Evolutionary conservation across 2,797 vertebrate genomes (phyloP).

Genomic region (Hippoglossus hippoglossus): DNA sequence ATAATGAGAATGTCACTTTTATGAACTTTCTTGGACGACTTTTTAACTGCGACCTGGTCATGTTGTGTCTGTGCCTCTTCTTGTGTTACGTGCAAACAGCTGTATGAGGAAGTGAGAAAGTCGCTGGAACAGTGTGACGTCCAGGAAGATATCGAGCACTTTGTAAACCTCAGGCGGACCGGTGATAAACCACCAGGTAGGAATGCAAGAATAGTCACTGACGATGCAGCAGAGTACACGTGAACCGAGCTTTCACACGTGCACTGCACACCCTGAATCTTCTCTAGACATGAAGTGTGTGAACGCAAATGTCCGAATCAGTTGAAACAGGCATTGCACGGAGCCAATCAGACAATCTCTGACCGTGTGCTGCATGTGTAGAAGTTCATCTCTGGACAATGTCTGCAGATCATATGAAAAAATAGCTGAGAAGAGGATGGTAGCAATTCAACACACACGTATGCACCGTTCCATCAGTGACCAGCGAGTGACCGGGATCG

Average conservation of each 20-base stretch:
- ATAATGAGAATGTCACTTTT: neutral
- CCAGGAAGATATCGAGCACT: constrained; percentile 92
- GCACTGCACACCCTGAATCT: too few species aligned
- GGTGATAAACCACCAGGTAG: constrained; percentile 91
- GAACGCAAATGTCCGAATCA: too few species aligned
- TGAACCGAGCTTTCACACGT: too few species aligned
- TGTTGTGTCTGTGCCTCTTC: constrained; percentile 8
- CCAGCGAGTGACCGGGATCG: neutral
- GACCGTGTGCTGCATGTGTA: too few species aligned
- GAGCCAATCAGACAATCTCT: too few species aligned
- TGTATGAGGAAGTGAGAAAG: constrained; percentile 94
- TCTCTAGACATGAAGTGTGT: too few species aligned
- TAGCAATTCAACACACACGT: neutral
- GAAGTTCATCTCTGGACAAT: too few species aligned
- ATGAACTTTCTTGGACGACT: neutral
- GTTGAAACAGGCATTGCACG: too few species aligned
- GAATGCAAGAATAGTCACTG: neutral
- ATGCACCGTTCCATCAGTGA: neutral
- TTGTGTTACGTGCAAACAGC: constrained; percentile 72
- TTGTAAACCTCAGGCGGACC: constrained; percentile 89
- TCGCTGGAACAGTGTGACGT: constrained; percentile 92
- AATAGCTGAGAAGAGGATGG: too few species aligned
- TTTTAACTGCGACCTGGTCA: neutral
- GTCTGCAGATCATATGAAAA: too few species aligned
- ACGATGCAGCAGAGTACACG: neutral